A percentile compares a stretch with the other conserved stretches of the same genome.
phyloP scores from a whole-genome alignment of 1,140 invertebrate genomes.

The Solenopsis fugax region DNA sequence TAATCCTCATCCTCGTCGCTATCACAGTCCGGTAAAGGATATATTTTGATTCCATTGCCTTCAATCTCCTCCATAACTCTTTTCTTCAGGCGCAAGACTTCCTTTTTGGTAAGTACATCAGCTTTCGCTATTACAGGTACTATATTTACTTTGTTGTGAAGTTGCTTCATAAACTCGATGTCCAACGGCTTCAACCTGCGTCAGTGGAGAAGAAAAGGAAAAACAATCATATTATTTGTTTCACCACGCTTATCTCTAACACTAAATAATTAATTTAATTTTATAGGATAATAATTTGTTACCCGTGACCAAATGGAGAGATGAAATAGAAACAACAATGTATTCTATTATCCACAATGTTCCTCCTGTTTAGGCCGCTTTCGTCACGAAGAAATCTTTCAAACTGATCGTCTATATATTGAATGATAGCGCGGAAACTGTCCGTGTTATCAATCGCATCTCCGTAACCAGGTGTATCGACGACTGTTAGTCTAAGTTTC shows the following conservation, averaged over 20 bases:
- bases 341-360: constrained; percentile 97
- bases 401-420: constrained; percentile 98
- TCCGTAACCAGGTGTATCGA: constrained; percentile 99
- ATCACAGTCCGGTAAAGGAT: constrained; percentile 98
- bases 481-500: constrained; percentile 95
- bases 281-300: constrained; percentile 75
- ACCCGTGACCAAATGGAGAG: constrained; percentile 99
- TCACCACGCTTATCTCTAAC: not conserved
- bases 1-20: constrained; percentile 98
- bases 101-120: constrained; percentile 98
- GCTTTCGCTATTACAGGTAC: constrained; percentile 99
- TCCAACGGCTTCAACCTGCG: constrained; percentile 92
- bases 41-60: constrained; percentile 95
- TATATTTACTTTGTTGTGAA: constrained; percentile 99
- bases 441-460: constrained; percentile 99
- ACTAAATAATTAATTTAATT: constrained; percentile 23
- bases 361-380: constrained; percentile 95
- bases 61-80: constrained; percentile 95
- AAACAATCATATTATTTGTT: constrained; percentile 41
- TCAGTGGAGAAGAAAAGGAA: constrained; percentile 35
- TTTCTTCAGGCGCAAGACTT: constrained; percentile 95
- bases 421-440: constrained; percentile 95
- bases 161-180: constrained; percentile 99
- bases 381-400: constrained; percentile 96
- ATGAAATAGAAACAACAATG: constrained; percentile 99